Evolutionary conservation across 2,888 invertebrate species (phyloP).

Genomic region (Hydroisotoma schaefferi): DNA sequence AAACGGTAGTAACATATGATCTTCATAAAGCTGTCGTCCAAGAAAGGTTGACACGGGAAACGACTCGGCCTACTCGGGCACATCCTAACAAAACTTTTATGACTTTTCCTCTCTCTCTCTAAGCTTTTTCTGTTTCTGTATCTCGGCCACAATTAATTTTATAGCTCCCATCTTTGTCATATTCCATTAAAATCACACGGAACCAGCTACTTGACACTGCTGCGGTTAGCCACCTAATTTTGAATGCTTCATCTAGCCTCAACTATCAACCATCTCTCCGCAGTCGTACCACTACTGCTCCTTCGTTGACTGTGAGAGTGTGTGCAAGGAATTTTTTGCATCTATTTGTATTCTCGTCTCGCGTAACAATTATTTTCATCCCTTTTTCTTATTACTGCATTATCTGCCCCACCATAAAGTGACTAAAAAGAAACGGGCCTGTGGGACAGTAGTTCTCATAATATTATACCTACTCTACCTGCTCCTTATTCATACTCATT

Average conservation of each 20-base stretch:
- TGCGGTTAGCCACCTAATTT: conserved; percentile 1
- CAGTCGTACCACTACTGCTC: background rate
- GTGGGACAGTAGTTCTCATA: conserved; percentile 16
- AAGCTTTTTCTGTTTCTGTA: conserved; percentile 23
- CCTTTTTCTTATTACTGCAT: conserved; percentile 41
- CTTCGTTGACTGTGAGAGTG: conserved; percentile 10
- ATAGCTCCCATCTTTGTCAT: conserved; percentile 48
- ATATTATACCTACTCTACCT: background rate
- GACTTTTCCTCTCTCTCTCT: conserved; percentile 38
- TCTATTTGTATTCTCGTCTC: conserved; percentile 44
- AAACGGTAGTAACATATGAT: conserved; percentile 48
- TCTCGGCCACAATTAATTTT: conserved; percentile 49
- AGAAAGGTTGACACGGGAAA: conserved; percentile 46
- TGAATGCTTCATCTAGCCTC: background rate
- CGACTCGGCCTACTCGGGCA: conserved; percentile 47
- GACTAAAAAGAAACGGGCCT: conserved; percentile 24
- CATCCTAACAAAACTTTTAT: conserved; percentile 48
- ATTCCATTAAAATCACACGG: conserved; percentile 49
- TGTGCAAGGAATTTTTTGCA: conserved; percentile 47
- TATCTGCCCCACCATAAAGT: conserved; percentile 48
- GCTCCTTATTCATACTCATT: no score
- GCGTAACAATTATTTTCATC: conserved; percentile 49
- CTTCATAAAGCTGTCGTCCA: conserved; percentile 49
- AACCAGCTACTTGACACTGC: conserved; percentile 30
- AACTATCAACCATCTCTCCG: no score